phyloP scores from a whole-genome alignment of 1,140 invertebrate species.

The Nebria ingens region DNA sequence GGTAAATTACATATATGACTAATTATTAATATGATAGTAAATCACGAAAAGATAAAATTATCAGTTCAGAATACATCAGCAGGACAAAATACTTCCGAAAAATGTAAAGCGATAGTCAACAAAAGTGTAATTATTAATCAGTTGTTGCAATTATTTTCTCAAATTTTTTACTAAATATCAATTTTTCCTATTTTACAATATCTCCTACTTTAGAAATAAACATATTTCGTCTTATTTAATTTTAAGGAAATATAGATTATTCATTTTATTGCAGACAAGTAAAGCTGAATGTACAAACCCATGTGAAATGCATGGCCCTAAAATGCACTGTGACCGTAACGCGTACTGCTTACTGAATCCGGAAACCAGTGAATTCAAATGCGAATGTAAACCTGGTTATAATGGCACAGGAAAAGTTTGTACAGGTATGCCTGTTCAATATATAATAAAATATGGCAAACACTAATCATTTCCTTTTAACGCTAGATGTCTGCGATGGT shows the following conservation, averaged over 20 bases:
- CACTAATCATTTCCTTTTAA: slow-evolving; percentile 22
- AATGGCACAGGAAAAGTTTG: slow-evolving; percentile 78
- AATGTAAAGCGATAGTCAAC: too few relatives aligned
- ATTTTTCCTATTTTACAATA: slow-evolving; percentile 11
- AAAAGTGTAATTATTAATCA: too few relatives aligned
- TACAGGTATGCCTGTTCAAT: slow-evolving; percentile 38
- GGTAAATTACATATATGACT: too few relatives aligned
- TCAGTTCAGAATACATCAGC: too few relatives aligned
- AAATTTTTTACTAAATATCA: neutral
- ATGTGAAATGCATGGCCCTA: slow-evolving; percentile 73
- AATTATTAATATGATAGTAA: too few relatives aligned
- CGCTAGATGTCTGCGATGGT: slow-evolving; percentile 76
- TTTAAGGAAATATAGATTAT: slow-evolving; percentile 13
- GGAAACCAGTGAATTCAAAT: slow-evolving; percentile 80
- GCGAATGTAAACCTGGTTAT: slow-evolving; percentile 89
- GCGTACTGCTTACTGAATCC: slow-evolving; percentile 79
- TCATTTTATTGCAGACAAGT: slow-evolving; percentile 46
- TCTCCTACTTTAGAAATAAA: too few relatives aligned
- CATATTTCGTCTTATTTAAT: slow-evolving; percentile 13
- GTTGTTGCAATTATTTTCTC: neutral
- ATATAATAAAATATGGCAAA: neutral
- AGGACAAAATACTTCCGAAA: too few relatives aligned
- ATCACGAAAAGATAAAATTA: too few relatives aligned
- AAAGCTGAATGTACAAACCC: slow-evolving; percentile 84
- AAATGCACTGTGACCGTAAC: slow-evolving; percentile 78